These are phyloP conservation scores for Congeria kusceri DNA, from an alignment of 2,888 invertebrate species.

Conservation along the genomic window DNA sequence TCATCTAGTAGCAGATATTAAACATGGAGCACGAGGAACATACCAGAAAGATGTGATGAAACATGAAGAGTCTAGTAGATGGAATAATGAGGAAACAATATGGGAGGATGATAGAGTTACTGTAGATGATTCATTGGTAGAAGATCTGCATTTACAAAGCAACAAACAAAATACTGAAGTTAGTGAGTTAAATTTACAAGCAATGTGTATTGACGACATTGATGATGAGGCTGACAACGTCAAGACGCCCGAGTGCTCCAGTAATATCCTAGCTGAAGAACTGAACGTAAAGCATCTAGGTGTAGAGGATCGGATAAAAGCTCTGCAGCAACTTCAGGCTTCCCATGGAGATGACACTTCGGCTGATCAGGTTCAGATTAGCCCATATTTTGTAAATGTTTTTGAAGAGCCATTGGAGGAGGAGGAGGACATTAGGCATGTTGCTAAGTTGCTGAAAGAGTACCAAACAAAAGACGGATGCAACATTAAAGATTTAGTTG, in stretches of 20 bases:
- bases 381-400: slow-evolving; percentile 74
- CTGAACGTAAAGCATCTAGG: too few species aligned
- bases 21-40: not conserved
- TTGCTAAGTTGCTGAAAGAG: slow-evolving; percentile 67
- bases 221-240: not conserved
- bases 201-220: slow-evolving; percentile 33
- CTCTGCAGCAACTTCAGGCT: too few species aligned
- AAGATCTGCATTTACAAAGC: not conserved
- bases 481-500: slow-evolving; percentile 19
- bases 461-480: slow-evolving; percentile 72
- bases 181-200: slow-evolving; percentile 10
- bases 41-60: not conserved
- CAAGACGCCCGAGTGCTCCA: not conserved
- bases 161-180: not conserved
- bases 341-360: too few species aligned
- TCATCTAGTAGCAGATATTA: not conserved
- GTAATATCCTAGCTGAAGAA: not conserved
- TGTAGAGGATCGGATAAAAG: too few species aligned
- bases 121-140: not conserved
- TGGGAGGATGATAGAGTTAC: not conserved
- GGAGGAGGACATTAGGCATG: slow-evolving; percentile 62
- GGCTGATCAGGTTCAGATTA: slow-evolving; percentile 9
- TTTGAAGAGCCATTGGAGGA: slow-evolving; percentile 71
- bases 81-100: not conserved
- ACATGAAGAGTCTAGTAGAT: not conserved